Base-by-base conservation (phyloP, 2,888 invertebrate species). In the Himalopsyche kuldschensis region DNA sequence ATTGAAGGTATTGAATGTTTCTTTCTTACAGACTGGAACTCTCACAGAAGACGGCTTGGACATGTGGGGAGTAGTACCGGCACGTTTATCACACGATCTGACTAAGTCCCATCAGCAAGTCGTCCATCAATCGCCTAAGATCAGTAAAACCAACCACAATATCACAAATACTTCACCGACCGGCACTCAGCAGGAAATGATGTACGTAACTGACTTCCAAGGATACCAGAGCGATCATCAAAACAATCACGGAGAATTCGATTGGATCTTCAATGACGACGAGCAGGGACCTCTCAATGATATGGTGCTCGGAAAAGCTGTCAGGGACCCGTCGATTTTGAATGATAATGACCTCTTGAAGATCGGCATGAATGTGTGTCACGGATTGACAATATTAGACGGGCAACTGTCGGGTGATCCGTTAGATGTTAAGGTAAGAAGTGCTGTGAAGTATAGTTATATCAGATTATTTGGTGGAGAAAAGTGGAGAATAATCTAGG, bases 1-100 rank as follows among this genome's bases (percentile, higher is more conserved):
- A n/a, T n/a, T n/a, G n/a, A n/a, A n/a, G n/a, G n/a, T n/a, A n/a
- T 80, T n/a, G 83, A 46, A 24, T 81, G 32, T 79, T 30, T 75
- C 81, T 86, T 85, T 87, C 87, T 80, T 90, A 90, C 89, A 97
- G 96, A 99, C 99, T 24, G 99, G 99, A 15, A 99, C 99, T 0
- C 90, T 99, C 85, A 99, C 99, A 0, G 98, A 99, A 89, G 99
- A 99, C 89, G 98, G 99, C 0, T 90, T 99, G 32, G 98, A 98
- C 90, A 95, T 99, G 94, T 96, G 97, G 94, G 98, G 98, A 63
- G 96, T 97, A 4, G 95, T 98, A 1, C 95, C 97, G 0, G 92
- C 89, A 89, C 76, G 76, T 8, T 27, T 27, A n/a, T 27, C 27
- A 11, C 69, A 11, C 69, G 11, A 69, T 11, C 30, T 30, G 1